phyloP scores from a whole-genome alignment of 2,113 vertebrate species.

The Corythaeola cristata region DNA sequence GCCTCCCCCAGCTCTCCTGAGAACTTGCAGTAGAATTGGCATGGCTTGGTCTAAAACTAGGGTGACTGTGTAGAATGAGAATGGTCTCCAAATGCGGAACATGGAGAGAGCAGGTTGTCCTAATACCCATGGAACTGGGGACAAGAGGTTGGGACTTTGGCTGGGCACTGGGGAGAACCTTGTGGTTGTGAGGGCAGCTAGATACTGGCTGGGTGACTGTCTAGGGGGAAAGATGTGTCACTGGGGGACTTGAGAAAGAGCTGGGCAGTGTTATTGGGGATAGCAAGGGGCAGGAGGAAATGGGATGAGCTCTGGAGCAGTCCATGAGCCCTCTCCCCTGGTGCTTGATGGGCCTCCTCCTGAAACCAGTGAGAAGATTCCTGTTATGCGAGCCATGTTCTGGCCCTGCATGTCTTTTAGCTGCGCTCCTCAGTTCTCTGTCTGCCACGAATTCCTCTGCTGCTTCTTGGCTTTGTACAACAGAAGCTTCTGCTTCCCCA shows the following conservation, averaged over 20 bases:
- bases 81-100: background rate
- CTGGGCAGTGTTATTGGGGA: background rate
- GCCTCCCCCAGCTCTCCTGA: background rate
- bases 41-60: background rate
- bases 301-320: background rate
- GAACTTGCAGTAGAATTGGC: background rate
- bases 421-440: rapidly evolving
- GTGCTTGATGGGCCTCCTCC: background rate
- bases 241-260: background rate
- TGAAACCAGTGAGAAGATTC: background rate
- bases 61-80: background rate
- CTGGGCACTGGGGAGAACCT: background rate
- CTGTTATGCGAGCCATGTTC: rapidly evolving
- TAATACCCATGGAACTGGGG: background rate
- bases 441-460: background rate
- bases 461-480: background rate
- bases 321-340: background rate
- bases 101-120: background rate
- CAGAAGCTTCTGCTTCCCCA: background rate
- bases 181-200: background rate
- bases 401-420: background rate
- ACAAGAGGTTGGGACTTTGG: background rate
- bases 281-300: background rate
- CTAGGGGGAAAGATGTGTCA: background rate
- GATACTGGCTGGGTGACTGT: background rate